Evolutionary conservation across 30 jellyfish, hydroid and myxozoan genomes (phyloP), one percentile per base, ranked within the genome.

Genomic region (Pseudorhiza aurosa): DNA sequence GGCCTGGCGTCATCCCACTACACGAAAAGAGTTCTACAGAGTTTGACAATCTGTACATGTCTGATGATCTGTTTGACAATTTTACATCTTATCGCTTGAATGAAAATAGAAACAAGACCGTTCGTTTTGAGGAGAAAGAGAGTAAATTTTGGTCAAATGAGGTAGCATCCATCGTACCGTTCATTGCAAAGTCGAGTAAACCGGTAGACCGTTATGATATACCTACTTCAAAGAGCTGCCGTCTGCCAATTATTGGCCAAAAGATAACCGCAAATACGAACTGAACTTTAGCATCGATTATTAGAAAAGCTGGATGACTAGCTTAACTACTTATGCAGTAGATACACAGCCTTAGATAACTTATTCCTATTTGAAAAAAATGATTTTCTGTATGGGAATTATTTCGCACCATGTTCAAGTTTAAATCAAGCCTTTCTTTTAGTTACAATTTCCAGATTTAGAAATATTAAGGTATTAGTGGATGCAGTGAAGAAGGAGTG

Each of bases 221-320:
- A 27, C 76, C 87, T 2, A 0, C 87, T 18, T 36, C 75, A 73
- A 57, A 55, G 47, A 32, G 27, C 45, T 73, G 87, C 47, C 75
- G 87, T 39, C 32, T 73, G 64, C 87, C 87, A 4, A 55, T 73
- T 30, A 73, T 73, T 0, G 87, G 87, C 22, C 87, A 57, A 17
- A 73, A 53, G 75, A 51, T 73, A 26, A 30, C 68, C 15, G 8
- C 83, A 45, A 70, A 45, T 6, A 2, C 36, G 8, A 10, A 0
- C 19, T 53, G 36, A 53, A n/a, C n/a, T n/a, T n/a, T n/a, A n/a
- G n/a, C n/a, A n/a, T n/a, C n/a, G n/a, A n/a, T n/a, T n/a, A n/a
- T n/a, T n/a, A n/a, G n/a, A n/a, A n/a, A n/a, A n/a, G n/a, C n/a
- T n/a, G n/a, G n/a, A n/a, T n/a, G n/a, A n/a, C n/a, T n/a, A n/a